phyloP scores from a whole-genome alignment of 2,797 vertebrate species.

The Etheostoma nigrum region DNA sequence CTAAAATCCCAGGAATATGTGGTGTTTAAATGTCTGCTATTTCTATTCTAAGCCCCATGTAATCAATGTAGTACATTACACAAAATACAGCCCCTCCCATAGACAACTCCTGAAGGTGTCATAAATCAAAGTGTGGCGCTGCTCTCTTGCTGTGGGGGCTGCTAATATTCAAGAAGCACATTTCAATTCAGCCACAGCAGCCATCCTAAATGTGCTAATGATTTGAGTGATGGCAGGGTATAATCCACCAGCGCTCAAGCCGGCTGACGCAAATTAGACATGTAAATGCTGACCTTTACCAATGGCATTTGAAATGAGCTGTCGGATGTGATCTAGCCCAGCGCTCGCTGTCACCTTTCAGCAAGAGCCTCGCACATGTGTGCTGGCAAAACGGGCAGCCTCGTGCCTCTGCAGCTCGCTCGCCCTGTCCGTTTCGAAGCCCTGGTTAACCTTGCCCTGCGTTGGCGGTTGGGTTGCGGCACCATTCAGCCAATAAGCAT shows the following conservation, averaged over 20 bases:
- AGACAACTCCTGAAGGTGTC: conserved; percentile 47
- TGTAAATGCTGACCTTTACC: conserved; percentile 86
- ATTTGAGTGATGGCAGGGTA: conserved; percentile 91
- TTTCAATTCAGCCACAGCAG: conserved; percentile 74
- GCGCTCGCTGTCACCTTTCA: conserved; percentile 68
- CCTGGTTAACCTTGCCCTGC: conserved; percentile 77
- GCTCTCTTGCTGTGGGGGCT: conserved; percentile 54
- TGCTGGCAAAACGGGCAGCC: background rate
- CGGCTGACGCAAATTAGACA: conserved; percentile 83
- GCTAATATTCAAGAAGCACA: conserved; percentile 62
- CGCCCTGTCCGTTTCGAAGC: conserved; percentile 29
- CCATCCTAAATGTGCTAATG: conserved; percentile 76
- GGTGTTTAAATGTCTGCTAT: conserved; percentile 23
- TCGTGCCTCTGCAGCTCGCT: background rate
- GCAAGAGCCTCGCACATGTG: conserved; percentile 32
- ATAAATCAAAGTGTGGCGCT: conserved; percentile 61
- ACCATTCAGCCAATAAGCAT: conserved; percentile 48
- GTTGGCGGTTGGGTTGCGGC: background rate
- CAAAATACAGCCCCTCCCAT: conserved; percentile 31
- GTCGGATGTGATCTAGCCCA: conserved; percentile 78
- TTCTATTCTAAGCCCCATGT: conserved; percentile 18
- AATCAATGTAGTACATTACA: conserved; percentile 30
- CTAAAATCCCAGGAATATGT: background rate
- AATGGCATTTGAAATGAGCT: conserved; percentile 82
- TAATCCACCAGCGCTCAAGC: conserved; percentile 86